Evolutionary conservation across 2,113 vertebrate species (phyloP), one percentile per base, ranked within the genome.

Genomic region (Thoracochromis brauschi): DNA sequence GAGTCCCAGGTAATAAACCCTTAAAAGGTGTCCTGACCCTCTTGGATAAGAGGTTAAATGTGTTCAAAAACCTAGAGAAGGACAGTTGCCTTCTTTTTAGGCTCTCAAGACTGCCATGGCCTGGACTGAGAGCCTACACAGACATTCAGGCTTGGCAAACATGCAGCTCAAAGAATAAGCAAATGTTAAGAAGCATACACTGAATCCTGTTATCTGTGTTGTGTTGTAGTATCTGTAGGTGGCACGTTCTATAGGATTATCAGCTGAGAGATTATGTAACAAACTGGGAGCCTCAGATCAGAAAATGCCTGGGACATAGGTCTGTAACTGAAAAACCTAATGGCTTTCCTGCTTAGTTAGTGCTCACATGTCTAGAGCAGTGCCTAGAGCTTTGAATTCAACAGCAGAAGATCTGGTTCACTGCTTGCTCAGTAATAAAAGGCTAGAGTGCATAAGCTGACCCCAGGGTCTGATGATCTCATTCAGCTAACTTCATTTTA

Each of bases 221-320:
- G 42, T 49, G 54, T 29, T 65, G 45, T 49, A 49, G 81, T 84
- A 35, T 80, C 17, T 1, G 19, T 38, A 42, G 55, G 81, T 19
- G 79, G 24, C 42, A 49, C 1, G 16, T 55, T 85, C 55, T 81
- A 49, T 87, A 79, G 35, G 47, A 63, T 47, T 6, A 8, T 86
- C 51, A 85, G 58, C 5, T 40, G 79, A 87, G 86, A 87, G 40
- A 24, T 83, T 26, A 93, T 53, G 55, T 88, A 90, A 93, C 42
- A 49, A 83, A 14, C 80, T 7, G n/a, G n/a, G 19, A 68, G 71
- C 35, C 68, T 57, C 14, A 42, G 68, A 68, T 60, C 84, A 38
- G 49, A 9, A 40, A 79, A 60, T 6, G 79, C 87, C 90, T 2
- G 63, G 80, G 82, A 68, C 11, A 26, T n/a, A 49, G 26, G 45